Evolutionary conservation across 2,797 vertebrate species (phyloP), one percentile per base, ranked within the genome.

Genomic region (Enteromius viviparus): DNA sequence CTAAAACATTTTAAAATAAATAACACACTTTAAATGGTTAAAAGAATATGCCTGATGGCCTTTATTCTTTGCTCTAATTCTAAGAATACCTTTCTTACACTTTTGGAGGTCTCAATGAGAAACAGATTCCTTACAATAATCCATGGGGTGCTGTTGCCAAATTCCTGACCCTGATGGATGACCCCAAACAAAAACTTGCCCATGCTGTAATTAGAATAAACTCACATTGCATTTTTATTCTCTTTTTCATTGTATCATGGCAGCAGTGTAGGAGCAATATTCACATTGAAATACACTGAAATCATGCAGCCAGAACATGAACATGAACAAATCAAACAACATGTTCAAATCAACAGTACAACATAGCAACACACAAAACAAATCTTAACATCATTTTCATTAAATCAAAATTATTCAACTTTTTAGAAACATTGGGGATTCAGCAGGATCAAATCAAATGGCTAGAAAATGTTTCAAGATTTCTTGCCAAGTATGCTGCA

Each of bases 101-200:
- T 75, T 72, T 82, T 77, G 47, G 47, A 42, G 17, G 66, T 77
- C 58, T 64, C 87, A 87, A 87, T 85, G 72, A 78, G 83, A 86
- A 87, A 65, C 84, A 87, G 82, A 81, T 82, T 87, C 81, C 75
- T 65, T 65, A 76, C 55, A 78, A 88, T 84, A 85, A 86, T 78
- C 74, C 53, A 8, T 49, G 84, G 76, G 78, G 78, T 78, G 66
- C 76, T 58, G 37, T 78, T 81, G 82, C 87, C 84, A 88, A 82
- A 74, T 72, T 81, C 69, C 64, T 80, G 51, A 82, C 84, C 86
- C 80, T 81, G 72, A 79, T n/a, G 84, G 42, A 58, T 81, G 82
- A 83, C 84, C 82, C 77, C 60, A 80, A 82, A 87, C 29, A 81
- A 81, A 86, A 81, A 86, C 72, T 76, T 8, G 9, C 66, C 76